A percentile compares a stretch with the other conserved stretches of the same genome.
phyloP scores from a whole-genome alignment of 2,888 invertebrate species.

The Polyploca ridens region DNA sequence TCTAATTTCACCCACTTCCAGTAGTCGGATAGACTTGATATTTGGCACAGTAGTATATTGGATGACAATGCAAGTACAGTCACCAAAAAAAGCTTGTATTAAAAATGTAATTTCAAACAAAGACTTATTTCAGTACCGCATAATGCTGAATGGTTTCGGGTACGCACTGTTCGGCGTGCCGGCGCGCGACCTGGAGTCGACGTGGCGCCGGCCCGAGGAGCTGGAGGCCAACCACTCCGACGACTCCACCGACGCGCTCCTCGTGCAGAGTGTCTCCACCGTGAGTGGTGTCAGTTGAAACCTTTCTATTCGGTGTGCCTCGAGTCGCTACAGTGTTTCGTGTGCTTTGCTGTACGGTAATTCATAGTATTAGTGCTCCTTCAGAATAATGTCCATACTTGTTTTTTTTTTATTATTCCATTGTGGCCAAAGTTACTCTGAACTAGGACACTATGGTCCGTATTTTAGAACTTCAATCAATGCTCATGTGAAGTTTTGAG shows the following conservation, averaged over 20 bases:
- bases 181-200: conserved; percentile 88
- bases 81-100: no score
- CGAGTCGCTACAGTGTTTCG: conserved; percentile 21
- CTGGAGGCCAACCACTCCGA: conserved; percentile 75
- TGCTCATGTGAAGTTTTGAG: no score
- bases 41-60: no score
- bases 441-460: no score
- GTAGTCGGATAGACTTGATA: no score
- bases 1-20: no score
- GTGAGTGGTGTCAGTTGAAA: conserved; percentile 83
- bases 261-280: conserved; percentile 85
- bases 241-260: conserved; percentile 80
- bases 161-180: conserved; percentile 91
- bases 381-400: background rate
- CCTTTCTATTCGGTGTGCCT: conserved; percentile 42
- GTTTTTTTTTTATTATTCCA: no score
- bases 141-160: conserved; percentile 93
- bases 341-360: conserved; percentile 21
- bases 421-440: background rate
- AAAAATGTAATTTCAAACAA: no score
- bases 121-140: conserved; percentile 87
- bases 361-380: background rate
- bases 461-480: no score
- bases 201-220: conserved; percentile 87
- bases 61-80: no score